Conservation (phyloP, 2,113 vertebrate species). For the Nothocercus julius region DNA sequence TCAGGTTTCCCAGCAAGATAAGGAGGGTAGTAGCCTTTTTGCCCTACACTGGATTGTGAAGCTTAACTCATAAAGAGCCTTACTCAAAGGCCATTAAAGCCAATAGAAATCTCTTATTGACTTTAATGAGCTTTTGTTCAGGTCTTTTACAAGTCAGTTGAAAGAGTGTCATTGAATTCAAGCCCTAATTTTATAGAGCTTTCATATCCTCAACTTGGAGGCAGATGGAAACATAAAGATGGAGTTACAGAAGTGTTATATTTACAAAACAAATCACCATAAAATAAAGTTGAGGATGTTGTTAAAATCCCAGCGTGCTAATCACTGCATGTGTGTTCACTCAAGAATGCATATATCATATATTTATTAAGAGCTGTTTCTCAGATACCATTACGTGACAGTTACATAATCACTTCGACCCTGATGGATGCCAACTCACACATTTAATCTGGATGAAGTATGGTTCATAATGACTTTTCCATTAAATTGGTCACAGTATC, state of each 20-base stretch:
- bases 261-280: background rate
- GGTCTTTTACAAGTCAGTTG: background rate
- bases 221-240: background rate
- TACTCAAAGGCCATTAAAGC: conserved; percentile 12
- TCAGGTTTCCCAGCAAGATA: background rate
- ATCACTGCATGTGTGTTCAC: background rate
- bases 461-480: background rate
- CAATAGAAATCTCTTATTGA: conserved; percentile 9
- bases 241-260: background rate
- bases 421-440: background rate
- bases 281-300: background rate
- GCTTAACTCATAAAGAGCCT: conserved; percentile 2
- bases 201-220: background rate
- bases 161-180: background rate
- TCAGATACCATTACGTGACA: background rate
- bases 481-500: background rate
- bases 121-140: conserved; percentile 42
- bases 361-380: background rate
- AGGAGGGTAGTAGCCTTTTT: background rate
- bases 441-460: background rate
- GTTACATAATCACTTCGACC: background rate
- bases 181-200: background rate
- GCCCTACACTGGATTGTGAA: background rate
- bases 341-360: background rate
- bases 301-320: background rate